These are phyloP conservation scores for Tragulus kanchil DNA, from an alignment of 2,113 vertebrate species.

Conservation along the genomic window DNA sequence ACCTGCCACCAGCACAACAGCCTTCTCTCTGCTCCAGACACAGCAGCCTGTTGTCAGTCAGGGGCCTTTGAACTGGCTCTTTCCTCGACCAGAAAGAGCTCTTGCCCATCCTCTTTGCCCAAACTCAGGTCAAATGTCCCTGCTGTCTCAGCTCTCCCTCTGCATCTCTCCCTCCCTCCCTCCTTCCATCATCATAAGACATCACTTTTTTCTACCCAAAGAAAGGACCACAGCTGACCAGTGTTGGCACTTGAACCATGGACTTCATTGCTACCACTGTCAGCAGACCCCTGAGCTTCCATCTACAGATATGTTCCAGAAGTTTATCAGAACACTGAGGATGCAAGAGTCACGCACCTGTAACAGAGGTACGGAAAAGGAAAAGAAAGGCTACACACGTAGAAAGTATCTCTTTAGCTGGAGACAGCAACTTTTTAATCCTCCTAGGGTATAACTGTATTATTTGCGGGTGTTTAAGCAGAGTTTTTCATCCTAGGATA, in stretches of 20 bases:
- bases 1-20: neutral
- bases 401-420: neutral
- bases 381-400: neutral
- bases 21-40: neutral
- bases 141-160: neutral
- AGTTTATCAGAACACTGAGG: neutral
- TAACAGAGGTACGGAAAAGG: neutral
- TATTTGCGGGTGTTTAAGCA: neutral
- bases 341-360: neutral
- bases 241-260: accelerated
- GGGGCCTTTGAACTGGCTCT: neutral
- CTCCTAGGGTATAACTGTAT: neutral
- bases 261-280: neutral
- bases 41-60: neutral
- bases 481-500: constrained; percentile 40
- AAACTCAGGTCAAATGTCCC: neutral
- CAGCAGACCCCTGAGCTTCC: neutral
- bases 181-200: neutral
- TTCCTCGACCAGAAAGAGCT: neutral
- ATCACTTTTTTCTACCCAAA: neutral
- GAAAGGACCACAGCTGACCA: neutral
- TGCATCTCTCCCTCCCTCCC: neutral
- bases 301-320: too few relatives aligned
- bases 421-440: neutral
- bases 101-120: neutral